Evolutionary conservation across 2,113 vertebrate genomes (phyloP), one percentile per base, ranked within the genome.

Genomic region (Rattus rattus): DNA sequence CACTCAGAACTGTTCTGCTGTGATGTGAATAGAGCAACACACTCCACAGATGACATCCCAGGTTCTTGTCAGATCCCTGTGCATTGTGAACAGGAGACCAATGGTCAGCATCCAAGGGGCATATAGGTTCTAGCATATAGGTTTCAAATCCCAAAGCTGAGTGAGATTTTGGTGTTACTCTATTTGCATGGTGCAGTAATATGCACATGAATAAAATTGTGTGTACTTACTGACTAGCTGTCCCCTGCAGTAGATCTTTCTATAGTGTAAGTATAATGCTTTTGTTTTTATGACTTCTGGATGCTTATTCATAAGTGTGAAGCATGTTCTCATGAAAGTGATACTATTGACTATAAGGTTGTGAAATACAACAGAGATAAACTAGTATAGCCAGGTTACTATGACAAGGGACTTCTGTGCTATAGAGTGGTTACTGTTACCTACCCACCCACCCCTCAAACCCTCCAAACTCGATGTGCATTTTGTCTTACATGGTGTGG

Each of bases 261-360:
- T 86, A 14, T 94, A 61, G 77, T 54, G 26, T 85, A 95, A 76
- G 70, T 86, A 47, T n/a, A 94, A 69, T 88, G 80, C 56, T 24
- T 92, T 95, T 92, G 30, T 95, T 94, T 96, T 94, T 85, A 86
- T 52, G 84, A 75, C 81, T 92, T 80, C 17, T 28, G 7, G 59
- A 52, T 85, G 92, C 54, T 79, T 39, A 24, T 91, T 91, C 83
- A 86, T 92, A 81, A 97, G 26, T 63, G 76, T 94, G 92, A 67
- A 24, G n/a, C n/a, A 73, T 1, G 13, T 92, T 28, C 95, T 95
- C 69, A 61, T 61, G 87, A 88, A 96, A 94, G 65, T 33, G 87
- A 81, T 73, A 93, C 73, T 61, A 36, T 92, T 93, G 72, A 79
- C 43, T 43, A 54, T 84, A 52, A 17, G 19, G 20, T 59, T 85